Evolutionary conservation across 2,797 vertebrate species (phyloP).

Genomic region (Mallotus villosus): DNA sequence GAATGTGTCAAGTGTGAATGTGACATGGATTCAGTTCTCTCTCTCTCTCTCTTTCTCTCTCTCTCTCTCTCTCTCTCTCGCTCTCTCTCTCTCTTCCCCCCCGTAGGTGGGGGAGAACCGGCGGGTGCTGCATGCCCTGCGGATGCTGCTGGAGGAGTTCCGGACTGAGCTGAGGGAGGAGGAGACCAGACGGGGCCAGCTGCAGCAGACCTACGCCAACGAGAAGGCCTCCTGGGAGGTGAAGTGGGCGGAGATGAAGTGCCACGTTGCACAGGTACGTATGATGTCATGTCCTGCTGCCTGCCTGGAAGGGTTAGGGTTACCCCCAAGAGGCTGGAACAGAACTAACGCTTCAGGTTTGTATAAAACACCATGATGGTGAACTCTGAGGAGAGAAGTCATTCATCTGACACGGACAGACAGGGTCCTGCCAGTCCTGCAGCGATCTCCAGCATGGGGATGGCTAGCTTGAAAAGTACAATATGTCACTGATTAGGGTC

Average conservation of each 20-base stretch:
- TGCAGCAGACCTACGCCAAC: slow-evolving; percentile 87
- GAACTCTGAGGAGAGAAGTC: too few species aligned
- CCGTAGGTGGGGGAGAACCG: slow-evolving; percentile 84
- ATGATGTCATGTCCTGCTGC: too few species aligned
- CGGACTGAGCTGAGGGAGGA: slow-evolving; percentile 86
- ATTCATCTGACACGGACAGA: too few species aligned
- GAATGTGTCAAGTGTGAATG: background rate
- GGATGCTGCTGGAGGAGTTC: slow-evolving; percentile 89
- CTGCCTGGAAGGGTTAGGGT: slow-evolving; percentile 46
- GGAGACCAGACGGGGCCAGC: slow-evolving; percentile 77
- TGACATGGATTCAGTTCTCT: background rate
- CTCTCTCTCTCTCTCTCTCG: background rate
- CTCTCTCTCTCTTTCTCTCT: background rate
- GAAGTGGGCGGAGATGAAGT: slow-evolving; percentile 86
- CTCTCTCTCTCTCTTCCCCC: background rate
- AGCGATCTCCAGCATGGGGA: too few species aligned
- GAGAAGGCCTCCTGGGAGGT: slow-evolving; percentile 94
- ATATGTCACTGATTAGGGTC: too few species aligned
- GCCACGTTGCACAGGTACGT: slow-evolving; percentile 85
- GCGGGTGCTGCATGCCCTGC: slow-evolving; percentile 83
- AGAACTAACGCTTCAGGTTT: too few species aligned
- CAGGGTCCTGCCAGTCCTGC: too few species aligned
- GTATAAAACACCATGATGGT: too few species aligned
- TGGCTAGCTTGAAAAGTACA: too few species aligned
- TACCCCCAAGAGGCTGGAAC: background rate